A percentile compares a stretch with the other conserved stretches of the same genome.
Evolutionary conservation across 2,888 invertebrate species (phyloP).

Genomic region (Altica lythri): DNA sequence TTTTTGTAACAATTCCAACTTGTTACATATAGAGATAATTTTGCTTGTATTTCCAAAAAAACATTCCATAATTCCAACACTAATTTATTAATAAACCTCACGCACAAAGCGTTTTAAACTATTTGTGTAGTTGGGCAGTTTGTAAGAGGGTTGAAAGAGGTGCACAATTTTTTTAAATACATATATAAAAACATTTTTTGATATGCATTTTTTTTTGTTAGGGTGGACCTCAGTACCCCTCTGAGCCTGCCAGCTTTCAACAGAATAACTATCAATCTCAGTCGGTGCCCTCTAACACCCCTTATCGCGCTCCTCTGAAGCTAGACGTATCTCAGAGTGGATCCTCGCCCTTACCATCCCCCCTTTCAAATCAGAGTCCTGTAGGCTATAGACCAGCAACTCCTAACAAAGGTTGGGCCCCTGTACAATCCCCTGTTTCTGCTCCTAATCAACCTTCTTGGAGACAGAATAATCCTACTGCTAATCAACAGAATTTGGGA

Average conservation of each 20-base stretch:
- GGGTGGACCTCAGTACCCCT: conserved; percentile 54
- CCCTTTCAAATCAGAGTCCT: conserved; percentile 45
- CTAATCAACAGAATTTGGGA: conserved; percentile 46
- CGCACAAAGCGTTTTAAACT: no score
- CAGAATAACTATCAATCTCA: conserved; percentile 31
- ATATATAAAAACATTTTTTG: no score
- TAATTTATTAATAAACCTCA: no score
- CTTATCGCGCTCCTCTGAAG: conserved; percentile 41
- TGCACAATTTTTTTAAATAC: neutral
- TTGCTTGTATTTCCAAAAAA: no score
- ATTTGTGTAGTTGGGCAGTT: neutral
- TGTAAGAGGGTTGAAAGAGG: conserved; percentile 2
- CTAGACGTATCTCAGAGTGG: conserved; percentile 45
- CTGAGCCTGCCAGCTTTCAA: conserved; percentile 41
- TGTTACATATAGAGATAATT: no score
- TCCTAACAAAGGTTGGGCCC: conserved; percentile 57
- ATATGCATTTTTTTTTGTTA: conserved; percentile 44
- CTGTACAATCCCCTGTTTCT: conserved; percentile 57
- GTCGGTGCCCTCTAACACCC: conserved; percentile 29
- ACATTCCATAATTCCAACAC: no score
- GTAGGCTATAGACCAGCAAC: conserved; percentile 48
- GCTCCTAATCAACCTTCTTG: conserved; percentile 49
- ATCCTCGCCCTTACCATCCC: conserved; percentile 57
- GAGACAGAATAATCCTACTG: conserved; percentile 32
- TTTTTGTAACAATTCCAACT: no score